A percentile compares a stretch with the other conserved stretches of the same genome.
These are phyloP conservation scores for Trissolcus brochymenae DNA, from an alignment of 2,888 invertebrate genomes.

Conservation along the genomic window DNA sequence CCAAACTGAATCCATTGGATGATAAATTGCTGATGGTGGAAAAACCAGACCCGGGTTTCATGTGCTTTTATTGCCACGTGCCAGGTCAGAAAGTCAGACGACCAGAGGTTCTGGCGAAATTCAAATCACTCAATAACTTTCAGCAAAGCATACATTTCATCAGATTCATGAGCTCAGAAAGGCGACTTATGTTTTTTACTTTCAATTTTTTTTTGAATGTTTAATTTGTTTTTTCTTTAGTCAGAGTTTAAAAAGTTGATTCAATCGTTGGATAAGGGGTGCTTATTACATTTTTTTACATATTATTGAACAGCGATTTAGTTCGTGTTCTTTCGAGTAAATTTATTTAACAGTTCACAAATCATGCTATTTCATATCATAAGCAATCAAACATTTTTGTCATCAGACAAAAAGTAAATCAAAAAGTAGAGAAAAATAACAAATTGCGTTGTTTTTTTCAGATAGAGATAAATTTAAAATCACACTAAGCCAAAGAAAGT, in stretches of 20 bases:
- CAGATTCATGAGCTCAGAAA: no score
- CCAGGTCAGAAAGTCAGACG: slow-evolving; percentile 11
- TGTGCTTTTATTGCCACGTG: slow-evolving; percentile 12
- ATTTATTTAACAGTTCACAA: no score
- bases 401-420: neutral
- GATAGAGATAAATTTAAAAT: no score
- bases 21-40: slow-evolving; percentile 41
- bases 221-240: neutral
- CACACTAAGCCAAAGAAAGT: no score
- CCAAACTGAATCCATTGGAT: slow-evolving; percentile 19
- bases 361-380: neutral
- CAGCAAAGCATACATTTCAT: neutral
- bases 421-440: no score
- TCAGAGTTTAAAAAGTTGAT: neutral
- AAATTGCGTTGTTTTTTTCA: no score
- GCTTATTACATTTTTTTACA: no score
- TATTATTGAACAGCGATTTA: no score
- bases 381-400: neutral
- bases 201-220: neutral
- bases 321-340: no score
- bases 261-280: slow-evolving; percentile 11
- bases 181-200: slow-evolving; percentile 1
- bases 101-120: neutral
- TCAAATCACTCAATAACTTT: neutral
- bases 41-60: slow-evolving; percentile 10